Conservation (phyloP, 2,113 vertebrate genomes). For the Podarcis cretensis region DNA sequence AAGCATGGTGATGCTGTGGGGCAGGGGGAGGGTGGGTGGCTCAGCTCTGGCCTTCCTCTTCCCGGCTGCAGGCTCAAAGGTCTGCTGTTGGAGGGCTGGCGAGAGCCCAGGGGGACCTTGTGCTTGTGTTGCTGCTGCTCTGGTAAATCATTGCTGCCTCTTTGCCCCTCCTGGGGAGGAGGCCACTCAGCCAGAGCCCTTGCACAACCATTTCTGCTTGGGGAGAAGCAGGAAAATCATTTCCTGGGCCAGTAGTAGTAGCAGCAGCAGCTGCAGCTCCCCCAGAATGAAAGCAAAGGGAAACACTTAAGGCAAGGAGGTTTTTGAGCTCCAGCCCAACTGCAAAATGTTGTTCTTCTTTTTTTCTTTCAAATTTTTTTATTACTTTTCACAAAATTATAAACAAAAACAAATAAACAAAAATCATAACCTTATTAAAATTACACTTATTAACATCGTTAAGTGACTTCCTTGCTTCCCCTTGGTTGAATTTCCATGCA, state of each 20-base stretch:
- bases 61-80: background rate
- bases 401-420: too few species aligned
- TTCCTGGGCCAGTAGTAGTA: background rate
- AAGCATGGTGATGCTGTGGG: slow-evolving; percentile 59
- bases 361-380: too few species aligned
- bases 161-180: background rate
- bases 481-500: too few species aligned
- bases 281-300: too few species aligned
- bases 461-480: too few species aligned
- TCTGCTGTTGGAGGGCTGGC: background rate
- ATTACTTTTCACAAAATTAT: too few species aligned
- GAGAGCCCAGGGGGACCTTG: background rate
- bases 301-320: background rate
- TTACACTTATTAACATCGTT: too few species aligned
- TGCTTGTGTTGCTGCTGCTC: background rate
- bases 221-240: too few species aligned
- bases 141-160: background rate
- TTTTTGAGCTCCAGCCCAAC: too few species aligned
- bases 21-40: background rate
- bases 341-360: too few species aligned
- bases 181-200: background rate
- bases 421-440: too few species aligned
- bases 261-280: too few species aligned
- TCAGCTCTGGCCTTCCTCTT: background rate
- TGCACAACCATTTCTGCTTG: background rate